Conservation (phyloP, 2,113 vertebrate species). For the Laticauda colubrina region DNA sequence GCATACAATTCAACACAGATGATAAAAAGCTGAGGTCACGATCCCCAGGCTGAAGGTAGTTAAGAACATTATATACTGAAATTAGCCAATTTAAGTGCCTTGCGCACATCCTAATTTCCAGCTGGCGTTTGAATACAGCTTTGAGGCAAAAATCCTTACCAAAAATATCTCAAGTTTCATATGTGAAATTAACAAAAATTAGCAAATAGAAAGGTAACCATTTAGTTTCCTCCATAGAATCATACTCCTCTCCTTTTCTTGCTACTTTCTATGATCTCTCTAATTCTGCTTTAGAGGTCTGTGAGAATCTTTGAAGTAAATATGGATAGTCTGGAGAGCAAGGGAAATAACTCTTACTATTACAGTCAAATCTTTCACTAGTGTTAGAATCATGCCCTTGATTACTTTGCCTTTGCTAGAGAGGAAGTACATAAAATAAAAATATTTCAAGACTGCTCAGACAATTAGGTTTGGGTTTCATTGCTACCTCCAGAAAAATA, state of each 20-base stretch:
- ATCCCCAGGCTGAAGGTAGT: constrained; percentile 68
- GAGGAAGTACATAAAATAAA: not conserved
- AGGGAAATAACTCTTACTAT: not conserved
- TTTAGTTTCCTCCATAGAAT: constrained; percentile 42
- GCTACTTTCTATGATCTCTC: not conserved
- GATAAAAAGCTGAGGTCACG: constrained; percentile 78
- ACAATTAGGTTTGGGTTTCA: not conserved
- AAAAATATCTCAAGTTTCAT: constrained; percentile 39
- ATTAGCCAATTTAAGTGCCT: constrained; percentile 74
- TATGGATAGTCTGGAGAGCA: not conserved
- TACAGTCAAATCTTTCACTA: not conserved
- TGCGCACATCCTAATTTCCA: constrained; percentile 57
- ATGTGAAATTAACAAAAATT: constrained; percentile 27
- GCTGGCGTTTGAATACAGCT: constrained; percentile 9
- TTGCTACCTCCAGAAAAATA: not conserved
- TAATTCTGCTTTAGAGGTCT: not conserved
- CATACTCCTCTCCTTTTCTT: constrained; percentile 6
- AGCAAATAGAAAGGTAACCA: constrained; percentile 51
- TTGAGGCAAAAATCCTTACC: constrained; percentile 43
- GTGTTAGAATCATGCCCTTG: constrained; percentile 23
- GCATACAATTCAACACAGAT: constrained; percentile 72
- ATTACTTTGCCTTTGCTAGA: constrained; percentile 58
- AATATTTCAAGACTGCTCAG: not conserved
- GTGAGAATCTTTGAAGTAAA: not conserved
- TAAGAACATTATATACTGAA: constrained; percentile 72